Evolutionary conservation across 2,113 vertebrate genomes (phyloP).

Genomic region (Upupa epops): DNA sequence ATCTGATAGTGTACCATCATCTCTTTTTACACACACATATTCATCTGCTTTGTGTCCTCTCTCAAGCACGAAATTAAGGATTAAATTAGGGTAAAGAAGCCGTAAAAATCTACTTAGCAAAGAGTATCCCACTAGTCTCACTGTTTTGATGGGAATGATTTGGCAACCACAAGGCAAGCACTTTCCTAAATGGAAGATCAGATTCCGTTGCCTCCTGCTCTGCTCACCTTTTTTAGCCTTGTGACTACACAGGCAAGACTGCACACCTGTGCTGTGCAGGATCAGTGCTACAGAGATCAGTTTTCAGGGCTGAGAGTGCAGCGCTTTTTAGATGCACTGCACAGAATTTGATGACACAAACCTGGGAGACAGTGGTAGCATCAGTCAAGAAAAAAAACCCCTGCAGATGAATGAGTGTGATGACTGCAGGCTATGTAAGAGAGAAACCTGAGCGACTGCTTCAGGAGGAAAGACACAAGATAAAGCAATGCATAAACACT

Average conservation of each 20-base stretch:
- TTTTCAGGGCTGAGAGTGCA: not conserved
- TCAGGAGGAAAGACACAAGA: not conserved
- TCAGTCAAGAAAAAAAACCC: not conserved
- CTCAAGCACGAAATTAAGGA: not conserved
- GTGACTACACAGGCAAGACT: conserved; percentile 27
- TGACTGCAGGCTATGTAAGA: not conserved
- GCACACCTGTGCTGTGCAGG: conserved; percentile 23
- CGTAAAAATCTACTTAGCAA: not conserved
- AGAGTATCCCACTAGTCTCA: not conserved
- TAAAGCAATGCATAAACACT: not conserved
- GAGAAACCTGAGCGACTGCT: not conserved
- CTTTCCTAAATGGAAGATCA: not conserved
- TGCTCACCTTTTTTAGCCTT: conserved; percentile 39
- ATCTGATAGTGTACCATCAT: not conserved
- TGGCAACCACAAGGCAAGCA: not conserved
- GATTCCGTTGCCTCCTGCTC: not conserved
- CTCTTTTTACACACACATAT: not conserved
- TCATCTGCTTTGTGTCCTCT: not conserved
- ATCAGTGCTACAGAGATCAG: not conserved
- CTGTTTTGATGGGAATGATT: not conserved
- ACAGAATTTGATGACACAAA: not conserved
- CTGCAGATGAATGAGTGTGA: not conserved
- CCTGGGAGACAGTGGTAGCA: not conserved
- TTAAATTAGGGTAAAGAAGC: not conserved
- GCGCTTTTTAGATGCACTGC: not conserved